phyloP scores from a whole-genome alignment of 2,113 vertebrate genomes.

The Labeo catla region DNA sequence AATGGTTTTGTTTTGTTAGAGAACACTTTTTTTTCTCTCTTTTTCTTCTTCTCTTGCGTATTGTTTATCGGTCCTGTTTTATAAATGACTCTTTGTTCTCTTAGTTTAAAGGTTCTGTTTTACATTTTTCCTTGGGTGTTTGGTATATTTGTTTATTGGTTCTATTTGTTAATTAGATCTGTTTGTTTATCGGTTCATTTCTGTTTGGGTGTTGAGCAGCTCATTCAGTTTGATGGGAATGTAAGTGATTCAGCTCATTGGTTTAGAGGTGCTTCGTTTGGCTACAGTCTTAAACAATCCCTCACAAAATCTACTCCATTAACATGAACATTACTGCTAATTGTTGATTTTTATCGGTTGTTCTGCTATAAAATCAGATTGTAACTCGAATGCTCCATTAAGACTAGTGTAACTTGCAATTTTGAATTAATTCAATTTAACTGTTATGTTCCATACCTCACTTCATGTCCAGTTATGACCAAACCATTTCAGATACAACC shows the following conservation, averaged over 20 bases:
- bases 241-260: slow-evolving; percentile 3
- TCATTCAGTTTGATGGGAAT: not conserved
- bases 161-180: not conserved
- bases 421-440: not conserved
- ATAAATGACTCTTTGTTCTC: too few relatives aligned
- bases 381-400: not conserved
- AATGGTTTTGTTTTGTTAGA: too few relatives aligned
- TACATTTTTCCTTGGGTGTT: not conserved
- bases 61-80: too few relatives aligned
- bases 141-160: too few relatives aligned
- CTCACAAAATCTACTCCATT: not conserved
- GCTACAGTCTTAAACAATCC: slow-evolving; percentile 3
- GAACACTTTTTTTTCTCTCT: too few relatives aligned
- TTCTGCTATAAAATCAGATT: not conserved
- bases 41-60: too few relatives aligned
- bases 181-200: not conserved
- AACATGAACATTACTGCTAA: slow-evolving; percentile 18
- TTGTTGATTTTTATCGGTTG: slow-evolving; percentile 6
- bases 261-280: not conserved
- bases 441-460: not conserved
- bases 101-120: not conserved
- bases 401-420: not conserved
- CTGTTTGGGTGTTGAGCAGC: not conserved
- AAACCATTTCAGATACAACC: not conserved
- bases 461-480: not conserved